Conservation (phyloP, 2,888 invertebrate species). For the Euphydryas editha region DNA sequence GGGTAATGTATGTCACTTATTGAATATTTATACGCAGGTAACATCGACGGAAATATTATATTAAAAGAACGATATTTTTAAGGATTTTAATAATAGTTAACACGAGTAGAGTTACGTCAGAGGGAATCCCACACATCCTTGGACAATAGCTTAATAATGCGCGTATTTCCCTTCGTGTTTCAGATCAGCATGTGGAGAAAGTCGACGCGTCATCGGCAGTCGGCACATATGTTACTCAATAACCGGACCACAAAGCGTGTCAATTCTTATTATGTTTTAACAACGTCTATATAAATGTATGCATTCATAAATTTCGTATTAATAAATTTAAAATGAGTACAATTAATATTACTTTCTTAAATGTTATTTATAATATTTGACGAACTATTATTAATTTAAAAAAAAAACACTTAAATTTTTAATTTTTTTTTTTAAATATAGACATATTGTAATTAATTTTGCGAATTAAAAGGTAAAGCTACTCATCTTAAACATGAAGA, state of each 20-base stretch:
- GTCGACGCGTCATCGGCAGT: conserved; percentile 65
- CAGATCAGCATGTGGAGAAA: conserved; percentile 60
- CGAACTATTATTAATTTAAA: no score
- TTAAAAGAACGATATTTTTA: conserved; percentile 4
- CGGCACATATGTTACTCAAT: conserved; percentile 72
- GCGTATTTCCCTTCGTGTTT: conserved; percentile 61
- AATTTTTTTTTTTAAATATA: no score
- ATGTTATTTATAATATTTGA: no score
- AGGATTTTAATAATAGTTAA: neutral
- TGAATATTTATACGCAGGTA: neutral
- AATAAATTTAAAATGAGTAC: neutral
- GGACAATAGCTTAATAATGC: conserved; percentile 46
- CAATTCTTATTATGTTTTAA: conserved; percentile 46
- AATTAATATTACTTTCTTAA: neutral
- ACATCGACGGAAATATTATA: neutral
- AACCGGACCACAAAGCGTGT: conserved; percentile 65
- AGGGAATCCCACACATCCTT: conserved; percentile 59
- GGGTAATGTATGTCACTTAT: neutral
- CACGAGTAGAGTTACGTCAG: conserved; percentile 31
- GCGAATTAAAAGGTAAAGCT: no score
- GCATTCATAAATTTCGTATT: neutral
- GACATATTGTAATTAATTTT: no score
- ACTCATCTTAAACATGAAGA: no score
- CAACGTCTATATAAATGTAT: neutral
- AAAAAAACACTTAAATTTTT: no score